Base-by-base conservation (phyloP, 2,888 invertebrate species). In the Ommatoiulus sabulosus region DNA sequence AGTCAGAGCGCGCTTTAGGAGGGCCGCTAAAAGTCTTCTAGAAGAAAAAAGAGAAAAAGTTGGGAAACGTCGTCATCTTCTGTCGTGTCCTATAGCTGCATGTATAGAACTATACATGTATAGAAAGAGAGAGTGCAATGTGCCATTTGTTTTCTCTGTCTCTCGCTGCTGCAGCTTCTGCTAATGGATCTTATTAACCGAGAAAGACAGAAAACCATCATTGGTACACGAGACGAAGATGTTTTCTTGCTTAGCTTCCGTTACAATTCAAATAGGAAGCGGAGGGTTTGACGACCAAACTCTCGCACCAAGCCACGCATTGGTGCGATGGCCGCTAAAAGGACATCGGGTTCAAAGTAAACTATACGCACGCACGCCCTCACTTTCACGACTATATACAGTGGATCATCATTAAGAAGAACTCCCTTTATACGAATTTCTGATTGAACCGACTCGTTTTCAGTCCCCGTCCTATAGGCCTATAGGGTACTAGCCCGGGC, bases 151-250 rank as follows among this genome's bases (percentile, higher is more conserved):
- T 84, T 84, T 84, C 84, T 84, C 44, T 84, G 35, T 44, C 43
- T 35, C 84, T 24, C 15, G 20, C 44, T n/a, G 35, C 10, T 35
- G 84, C 84, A 84, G 24, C 84, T 24, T 84, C 44, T 84, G 35
- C 84, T 84, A 84, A 84, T 84, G 84, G 84, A 84, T 84, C 84
- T 35, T 84, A 44, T 84, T 84, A 84, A 84, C 43, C 84, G 44
- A 84, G 84, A 84, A 84, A 84, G 84, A 84, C 84, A 84, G 84
- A 84, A 84, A 84, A 35, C 84, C 84, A 84, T 84, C 84, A 84
- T 84, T 35, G 84, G 84, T 84, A 84, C 84, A 84, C 84, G 24
- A 35, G 35, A 84, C 12, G 44, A 44, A 84, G 84, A 84, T 84
- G 84, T 84, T 84, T 44, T 84, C 84, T 84, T 44, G 44, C 84